Evolutionary conservation across 2,797 vertebrate genomes (phyloP).

Genomic region (Chaetophractus vellerosus): DNA sequence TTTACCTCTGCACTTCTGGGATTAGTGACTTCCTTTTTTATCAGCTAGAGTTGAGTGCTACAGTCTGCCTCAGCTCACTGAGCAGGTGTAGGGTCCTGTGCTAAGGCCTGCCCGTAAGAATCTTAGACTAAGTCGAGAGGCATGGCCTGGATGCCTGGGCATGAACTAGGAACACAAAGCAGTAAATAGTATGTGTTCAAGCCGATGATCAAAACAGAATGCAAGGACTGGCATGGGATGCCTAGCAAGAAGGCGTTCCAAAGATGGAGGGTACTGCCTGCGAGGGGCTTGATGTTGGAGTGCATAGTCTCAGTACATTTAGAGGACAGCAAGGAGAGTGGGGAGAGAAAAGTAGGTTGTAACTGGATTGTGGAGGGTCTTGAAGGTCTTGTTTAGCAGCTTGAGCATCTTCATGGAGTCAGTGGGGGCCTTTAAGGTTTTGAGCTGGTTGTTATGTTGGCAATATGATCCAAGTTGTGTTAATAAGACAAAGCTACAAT

Average conservation of each 20-base stretch:
- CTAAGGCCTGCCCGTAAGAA: slow-evolving; percentile 72
- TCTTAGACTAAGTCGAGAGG: slow-evolving; percentile 57
- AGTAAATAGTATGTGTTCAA: neutral
- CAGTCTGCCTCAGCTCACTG: neutral
- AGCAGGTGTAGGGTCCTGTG: neutral
- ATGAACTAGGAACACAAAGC: neutral
- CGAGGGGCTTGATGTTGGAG: neutral
- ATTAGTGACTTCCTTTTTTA: slow-evolving; percentile 30
- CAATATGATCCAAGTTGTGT: neutral
- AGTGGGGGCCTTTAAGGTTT: neutral
- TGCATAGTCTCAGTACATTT: neutral
- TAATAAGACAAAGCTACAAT: neutral
- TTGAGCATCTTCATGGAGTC: neutral
- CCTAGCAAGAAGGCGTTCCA: slow-evolving; percentile 58
- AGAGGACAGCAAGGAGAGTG: neutral
- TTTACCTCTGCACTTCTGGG: slow-evolving; percentile 50
- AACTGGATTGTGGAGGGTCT: neutral
- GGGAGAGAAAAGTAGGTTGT: neutral
- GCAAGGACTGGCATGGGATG: neutral
- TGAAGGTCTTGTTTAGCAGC: neutral
- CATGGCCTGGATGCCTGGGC: neutral
- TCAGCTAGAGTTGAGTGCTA: neutral
- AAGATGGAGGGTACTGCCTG: slow-evolving; percentile 31
- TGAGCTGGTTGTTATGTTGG: neutral
- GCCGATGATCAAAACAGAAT: neutral